These are phyloP conservation scores for Xestia ashworthii DNA, from an alignment of 2,888 invertebrate genomes.

Conservation along the genomic window DNA sequence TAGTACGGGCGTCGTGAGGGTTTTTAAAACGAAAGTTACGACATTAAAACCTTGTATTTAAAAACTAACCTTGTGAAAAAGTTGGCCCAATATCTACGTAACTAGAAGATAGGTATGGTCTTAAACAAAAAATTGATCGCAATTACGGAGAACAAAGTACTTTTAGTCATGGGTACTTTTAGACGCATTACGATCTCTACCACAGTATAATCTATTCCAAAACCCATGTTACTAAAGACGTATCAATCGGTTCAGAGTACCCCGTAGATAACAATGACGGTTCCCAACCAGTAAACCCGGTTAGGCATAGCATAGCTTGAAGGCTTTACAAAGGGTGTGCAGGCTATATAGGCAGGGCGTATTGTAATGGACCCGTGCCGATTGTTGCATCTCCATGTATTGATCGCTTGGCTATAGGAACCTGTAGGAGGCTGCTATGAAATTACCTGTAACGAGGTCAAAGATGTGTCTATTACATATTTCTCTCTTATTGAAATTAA, in stretches of 20 bases:
- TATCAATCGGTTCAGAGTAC: constrained; percentile 5
- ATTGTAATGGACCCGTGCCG: constrained; percentile 43
- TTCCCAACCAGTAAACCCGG: constrained; percentile 20
- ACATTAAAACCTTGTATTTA: neutral
- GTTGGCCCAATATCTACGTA: neutral
- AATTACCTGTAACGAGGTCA: constrained; percentile 25
- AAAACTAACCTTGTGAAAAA: neutral
- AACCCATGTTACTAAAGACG: neutral
- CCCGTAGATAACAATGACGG: constrained; percentile 8
- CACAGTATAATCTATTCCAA: neutral
- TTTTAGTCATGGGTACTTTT: neutral
- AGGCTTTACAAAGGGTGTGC: constrained; percentile 35
- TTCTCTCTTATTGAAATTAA: constrained; percentile 9
- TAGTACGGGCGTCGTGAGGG: too few species aligned
- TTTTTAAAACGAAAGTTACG: neutral
- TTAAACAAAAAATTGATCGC: neutral
- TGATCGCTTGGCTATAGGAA: constrained; percentile 33
- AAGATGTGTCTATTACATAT: neutral
- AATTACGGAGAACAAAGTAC: neutral
- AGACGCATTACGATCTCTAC: neutral
- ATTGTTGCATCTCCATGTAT: constrained; percentile 55
- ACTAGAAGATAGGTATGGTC: neutral
- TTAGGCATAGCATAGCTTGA: constrained; percentile 36
- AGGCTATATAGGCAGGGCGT: constrained; percentile 23
- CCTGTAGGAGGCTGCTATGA: constrained; percentile 16